These are phyloP conservation scores for Xanthorhoe designata DNA, from an alignment of 2,888 invertebrate species.

Conservation along the genomic window DNA sequence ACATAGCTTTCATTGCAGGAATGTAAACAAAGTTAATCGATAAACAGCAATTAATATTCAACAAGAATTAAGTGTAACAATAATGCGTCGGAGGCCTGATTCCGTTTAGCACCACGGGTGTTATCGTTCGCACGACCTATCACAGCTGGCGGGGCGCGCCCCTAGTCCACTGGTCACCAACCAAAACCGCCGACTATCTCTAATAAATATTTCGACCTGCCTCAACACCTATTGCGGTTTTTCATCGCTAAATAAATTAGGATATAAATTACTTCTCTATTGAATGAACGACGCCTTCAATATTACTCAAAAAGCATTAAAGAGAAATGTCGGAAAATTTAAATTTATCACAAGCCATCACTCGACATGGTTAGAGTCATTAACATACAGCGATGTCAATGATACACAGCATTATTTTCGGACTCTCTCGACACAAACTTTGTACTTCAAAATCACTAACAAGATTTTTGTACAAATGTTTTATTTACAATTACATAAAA, in stretches of 20 bases:
- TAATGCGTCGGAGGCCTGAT: conserved; percentile 73
- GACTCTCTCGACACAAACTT: conserved; percentile 64
- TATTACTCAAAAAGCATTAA: conserved; percentile 7
- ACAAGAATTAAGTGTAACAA: conserved; percentile 79
- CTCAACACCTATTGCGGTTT: conserved; percentile 34
- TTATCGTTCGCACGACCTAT: conserved; percentile 42
- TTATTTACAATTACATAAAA: conserved; percentile 42
- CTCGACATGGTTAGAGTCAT: conserved; percentile 13
- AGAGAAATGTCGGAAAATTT: conserved; percentile 15
- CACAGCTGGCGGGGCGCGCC: conserved; percentile 40
- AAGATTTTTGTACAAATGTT: conserved; percentile 58
- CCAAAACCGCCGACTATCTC: conserved; percentile 30
- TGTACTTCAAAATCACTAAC: conserved; percentile 79
- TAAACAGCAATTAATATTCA: conserved; percentile 74
- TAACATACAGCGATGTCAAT: conserved; percentile 9
- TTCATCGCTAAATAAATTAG: conserved; percentile 30
- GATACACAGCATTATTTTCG: conserved; percentile 11
- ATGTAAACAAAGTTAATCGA: conserved; percentile 82
- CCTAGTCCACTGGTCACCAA: conserved; percentile 30
- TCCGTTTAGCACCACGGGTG: conserved; percentile 77
- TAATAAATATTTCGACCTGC: conserved; percentile 32
- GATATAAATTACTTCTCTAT: conserved; percentile 3
- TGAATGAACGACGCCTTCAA: conserved; percentile 15
- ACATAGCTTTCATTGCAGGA: conserved; percentile 81
- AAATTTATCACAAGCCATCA: conserved; percentile 32